Conservation (phyloP, 2,113 vertebrate species). For the Empidonax traillii region DNA sequence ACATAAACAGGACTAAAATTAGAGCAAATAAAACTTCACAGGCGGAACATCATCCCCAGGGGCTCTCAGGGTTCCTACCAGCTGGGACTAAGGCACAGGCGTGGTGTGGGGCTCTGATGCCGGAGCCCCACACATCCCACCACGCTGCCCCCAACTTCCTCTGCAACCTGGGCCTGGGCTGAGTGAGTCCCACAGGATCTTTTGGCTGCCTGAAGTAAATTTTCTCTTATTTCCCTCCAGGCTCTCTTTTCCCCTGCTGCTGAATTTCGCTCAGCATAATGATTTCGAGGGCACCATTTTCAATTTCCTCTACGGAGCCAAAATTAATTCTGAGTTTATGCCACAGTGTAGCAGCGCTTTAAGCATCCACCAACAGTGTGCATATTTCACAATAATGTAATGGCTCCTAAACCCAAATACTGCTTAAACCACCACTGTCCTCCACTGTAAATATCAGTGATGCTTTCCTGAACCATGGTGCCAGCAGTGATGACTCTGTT, state of each 20-base stretch:
- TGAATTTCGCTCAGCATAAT: neutral
- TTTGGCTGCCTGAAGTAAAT: neutral
- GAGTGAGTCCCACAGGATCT: neutral
- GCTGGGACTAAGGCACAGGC: neutral
- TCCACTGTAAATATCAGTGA: conserved; percentile 1
- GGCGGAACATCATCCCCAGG: neutral
- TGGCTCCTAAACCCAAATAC: conserved; percentile 39
- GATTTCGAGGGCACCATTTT: conserved; percentile 53
- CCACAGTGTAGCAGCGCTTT: neutral
- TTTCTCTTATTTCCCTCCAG: conserved; percentile 15
- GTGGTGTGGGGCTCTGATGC: neutral
- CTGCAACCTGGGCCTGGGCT: neutral
- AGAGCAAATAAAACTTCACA: neutral
- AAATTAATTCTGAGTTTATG: conserved; percentile 57
- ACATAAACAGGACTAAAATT: neutral
- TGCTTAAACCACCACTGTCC: neutral
- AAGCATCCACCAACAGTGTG: neutral
- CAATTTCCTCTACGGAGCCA: conserved; percentile 35
- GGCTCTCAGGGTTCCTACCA: neutral
- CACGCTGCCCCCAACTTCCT: neutral
- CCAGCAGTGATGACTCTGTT: neutral
- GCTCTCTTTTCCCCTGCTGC: conserved; percentile 5
- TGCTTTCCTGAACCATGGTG: neutral
- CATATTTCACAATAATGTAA: conserved; percentile 56
- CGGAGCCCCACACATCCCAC: neutral